Evolutionary conservation across 1,140 invertebrate species (phyloP), one percentile per base, ranked within the genome.

Genomic region (Limonius californicus): DNA sequence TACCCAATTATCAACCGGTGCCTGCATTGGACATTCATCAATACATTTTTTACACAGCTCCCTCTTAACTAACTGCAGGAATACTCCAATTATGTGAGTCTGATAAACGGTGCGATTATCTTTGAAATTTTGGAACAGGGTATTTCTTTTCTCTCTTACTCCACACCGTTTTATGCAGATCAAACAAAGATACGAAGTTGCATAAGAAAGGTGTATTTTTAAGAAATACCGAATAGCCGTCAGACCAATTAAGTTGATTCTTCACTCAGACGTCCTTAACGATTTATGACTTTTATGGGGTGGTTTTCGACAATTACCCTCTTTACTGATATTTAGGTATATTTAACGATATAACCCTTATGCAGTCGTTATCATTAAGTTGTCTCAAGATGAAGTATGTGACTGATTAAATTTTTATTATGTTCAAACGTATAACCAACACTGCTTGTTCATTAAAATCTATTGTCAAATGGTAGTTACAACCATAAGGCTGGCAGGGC

Each of bases 221-320:
- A 45, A 18, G 14, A 45, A 45, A 45, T 45, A n/a, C 42, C 42
- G 2, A 45, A 45, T 45, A n/a, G n/a, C 16, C 16, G 42, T 45
- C 16, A 45, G 42, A 18, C 42, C 42, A 45, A 45, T 45, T 45
- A 15, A 45, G 42, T 45, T 45, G 42, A 45, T 45, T 18, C 42
- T 12, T 18, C 42, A 45, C 42, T 45, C 42, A 45, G 42, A 45
- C 42, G 16, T 15, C 42, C 14, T 12, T n/a, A 45, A 45, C 3
- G 42, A 45, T 45, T 45, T 45, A 45, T 18, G 42, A 45, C n/a
- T n/a, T 45, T 45, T 45, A 45, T 45, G 42, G 42, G 42, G 42
- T 45, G 42, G 42, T 45, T 45, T 45, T 45, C 6, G 42, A 45
- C 42, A 45, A 45, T 45, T 45, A 45, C 42, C 42, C 42, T 45